Conservation (phyloP, 2,797 vertebrate species). For the Oceanodroma leucorhoa region DNA sequence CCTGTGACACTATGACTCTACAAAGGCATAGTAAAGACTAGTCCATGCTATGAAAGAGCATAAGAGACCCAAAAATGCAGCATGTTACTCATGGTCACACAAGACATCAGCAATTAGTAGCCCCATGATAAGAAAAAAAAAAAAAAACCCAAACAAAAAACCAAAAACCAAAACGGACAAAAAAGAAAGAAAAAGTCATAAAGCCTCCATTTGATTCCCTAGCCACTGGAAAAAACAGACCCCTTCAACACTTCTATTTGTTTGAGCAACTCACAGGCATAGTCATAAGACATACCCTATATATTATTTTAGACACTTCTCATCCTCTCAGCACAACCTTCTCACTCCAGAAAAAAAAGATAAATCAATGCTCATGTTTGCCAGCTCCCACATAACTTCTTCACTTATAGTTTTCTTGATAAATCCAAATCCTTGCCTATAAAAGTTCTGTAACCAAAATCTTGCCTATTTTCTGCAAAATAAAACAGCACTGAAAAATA, state of each 20-base stretch:
- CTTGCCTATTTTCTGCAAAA: neutral
- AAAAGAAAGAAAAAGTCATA: neutral
- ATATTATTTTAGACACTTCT: neutral
- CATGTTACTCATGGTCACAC: neutral
- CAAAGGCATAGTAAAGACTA: neutral
- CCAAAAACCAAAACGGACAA: too few relatives aligned
- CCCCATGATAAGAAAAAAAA: neutral
- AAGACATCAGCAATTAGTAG: neutral
- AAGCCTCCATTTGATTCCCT: neutral
- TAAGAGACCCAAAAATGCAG: neutral
- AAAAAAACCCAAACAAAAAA: neutral
- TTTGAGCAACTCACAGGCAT: neutral
- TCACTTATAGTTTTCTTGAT: neutral
- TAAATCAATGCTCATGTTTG: neutral
- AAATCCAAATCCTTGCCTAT: neutral
- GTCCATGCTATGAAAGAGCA: neutral
- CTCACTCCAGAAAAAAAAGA: neutral
- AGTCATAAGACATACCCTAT: neutral
- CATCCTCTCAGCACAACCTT: neutral
- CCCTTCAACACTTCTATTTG: neutral
- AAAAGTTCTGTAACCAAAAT: neutral
- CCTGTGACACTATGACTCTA: neutral
- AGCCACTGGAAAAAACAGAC: neutral
- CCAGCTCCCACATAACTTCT: neutral
- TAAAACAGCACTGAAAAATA: neutral